Evolutionary conservation across 2,888 invertebrate species (phyloP).

Genomic region (Pachycephus smyrnensis): DNA sequence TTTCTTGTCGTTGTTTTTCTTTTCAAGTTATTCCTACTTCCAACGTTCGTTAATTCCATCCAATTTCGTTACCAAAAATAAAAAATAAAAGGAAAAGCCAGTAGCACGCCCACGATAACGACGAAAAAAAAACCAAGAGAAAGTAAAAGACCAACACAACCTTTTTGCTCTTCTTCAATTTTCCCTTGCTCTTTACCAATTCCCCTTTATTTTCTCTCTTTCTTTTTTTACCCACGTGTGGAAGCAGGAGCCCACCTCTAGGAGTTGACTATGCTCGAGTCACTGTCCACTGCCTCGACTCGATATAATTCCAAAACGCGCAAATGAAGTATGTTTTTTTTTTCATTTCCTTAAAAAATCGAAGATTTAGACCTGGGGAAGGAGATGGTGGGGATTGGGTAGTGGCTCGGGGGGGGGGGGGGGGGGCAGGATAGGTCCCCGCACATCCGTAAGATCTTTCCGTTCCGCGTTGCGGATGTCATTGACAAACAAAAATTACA

Average conservation of each 20-base stretch:
- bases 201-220: neutral
- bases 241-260: neutral
- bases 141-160: too few species aligned
- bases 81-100: slow-evolving; percentile 13
- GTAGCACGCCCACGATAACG: neutral
- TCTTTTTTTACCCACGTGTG: neutral
- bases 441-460: too few species aligned
- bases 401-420: too few species aligned
- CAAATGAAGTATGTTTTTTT: slow-evolving; percentile 4
- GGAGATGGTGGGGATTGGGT: too few species aligned
- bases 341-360: neutral
- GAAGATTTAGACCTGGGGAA: too few species aligned
- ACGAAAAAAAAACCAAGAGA: too few species aligned
- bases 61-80: slow-evolving; percentile 7
- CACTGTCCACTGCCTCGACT: neutral
- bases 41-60: too few species aligned
- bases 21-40: neutral
- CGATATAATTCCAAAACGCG: neutral
- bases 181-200: neutral
- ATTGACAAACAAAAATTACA: too few species aligned
- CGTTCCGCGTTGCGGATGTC: too few species aligned
- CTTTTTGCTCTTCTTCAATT: neutral
- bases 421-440: too few species aligned
- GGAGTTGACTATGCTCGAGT: neutral
- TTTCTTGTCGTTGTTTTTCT: neutral